These are phyloP conservation scores for Priocnemis perturbator DNA, from an alignment of 2,888 invertebrate genomes.

Conservation along the genomic window DNA sequence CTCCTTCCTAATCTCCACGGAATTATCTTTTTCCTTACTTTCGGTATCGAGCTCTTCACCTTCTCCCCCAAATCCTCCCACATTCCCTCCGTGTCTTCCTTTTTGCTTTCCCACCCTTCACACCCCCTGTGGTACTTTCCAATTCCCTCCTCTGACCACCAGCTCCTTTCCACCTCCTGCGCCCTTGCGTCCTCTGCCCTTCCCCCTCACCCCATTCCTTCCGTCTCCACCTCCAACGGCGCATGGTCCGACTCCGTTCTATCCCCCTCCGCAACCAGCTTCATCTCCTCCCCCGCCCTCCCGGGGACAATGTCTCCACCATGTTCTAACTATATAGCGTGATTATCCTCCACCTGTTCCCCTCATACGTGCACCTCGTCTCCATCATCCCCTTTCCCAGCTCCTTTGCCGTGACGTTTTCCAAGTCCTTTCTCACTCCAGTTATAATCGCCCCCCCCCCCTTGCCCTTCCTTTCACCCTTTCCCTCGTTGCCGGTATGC, in stretches of 20 bases:
- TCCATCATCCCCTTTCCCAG: background rate
- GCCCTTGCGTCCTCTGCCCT: background rate
- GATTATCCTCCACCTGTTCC: background rate
- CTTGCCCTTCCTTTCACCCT: conserved; percentile 11
- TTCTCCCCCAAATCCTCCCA: conserved; percentile 11
- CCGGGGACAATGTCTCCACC: background rate
- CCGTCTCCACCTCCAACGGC: background rate
- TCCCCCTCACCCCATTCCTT: background rate
- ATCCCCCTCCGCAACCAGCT: background rate
- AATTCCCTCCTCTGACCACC: conserved; percentile 9
- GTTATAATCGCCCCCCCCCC: conserved; percentile 6
- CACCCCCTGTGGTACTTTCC: background rate
- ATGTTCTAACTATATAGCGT: background rate
- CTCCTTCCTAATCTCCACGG: background rate
- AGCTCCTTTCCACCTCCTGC: background rate
- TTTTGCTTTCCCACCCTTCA: background rate
- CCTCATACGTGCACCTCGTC: background rate
- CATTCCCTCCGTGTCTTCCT: background rate
- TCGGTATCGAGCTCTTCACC: background rate
- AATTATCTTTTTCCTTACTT: background rate
- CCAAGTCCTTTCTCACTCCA: conserved; percentile 1
- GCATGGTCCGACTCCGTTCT: conserved; percentile 17
- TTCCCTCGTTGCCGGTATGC: conserved; percentile 13
- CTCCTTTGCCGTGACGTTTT: conserved; percentile 2
- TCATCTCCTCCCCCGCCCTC: background rate